A percentile compares a stretch with the other conserved stretches of the same genome.
Conservation (phyloP, 2,888 invertebrate species). For the Drosophila merina region DNA sequence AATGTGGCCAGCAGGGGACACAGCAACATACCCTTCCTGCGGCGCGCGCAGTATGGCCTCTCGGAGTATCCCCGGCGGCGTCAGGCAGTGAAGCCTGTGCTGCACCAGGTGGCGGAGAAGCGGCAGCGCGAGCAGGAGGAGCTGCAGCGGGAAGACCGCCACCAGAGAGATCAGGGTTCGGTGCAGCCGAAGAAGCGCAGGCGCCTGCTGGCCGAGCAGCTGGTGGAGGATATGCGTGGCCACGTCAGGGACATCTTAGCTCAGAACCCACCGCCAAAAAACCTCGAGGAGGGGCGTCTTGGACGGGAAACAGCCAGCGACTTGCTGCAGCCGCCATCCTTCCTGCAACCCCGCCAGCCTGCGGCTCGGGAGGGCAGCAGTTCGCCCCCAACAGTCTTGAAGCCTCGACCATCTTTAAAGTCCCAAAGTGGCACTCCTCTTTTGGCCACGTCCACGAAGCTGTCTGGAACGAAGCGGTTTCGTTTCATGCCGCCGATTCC, state of each 20-base stretch:
- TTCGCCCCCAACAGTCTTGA: neutral
- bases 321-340: conserved; percentile 44
- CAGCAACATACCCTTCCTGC: conserved; percentile 80
- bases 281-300: neutral
- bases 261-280: neutral
- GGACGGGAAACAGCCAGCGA: neutral
- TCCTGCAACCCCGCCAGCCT: conserved; percentile 10
- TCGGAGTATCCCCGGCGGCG: conserved; percentile 27
- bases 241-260: neutral
- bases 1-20: neutral
- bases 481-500: conserved; percentile 46
- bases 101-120: conserved; percentile 67
- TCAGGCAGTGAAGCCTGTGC: conserved; percentile 70
- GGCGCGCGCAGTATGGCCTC: conserved; percentile 63
- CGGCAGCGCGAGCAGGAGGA: conserved; percentile 43
- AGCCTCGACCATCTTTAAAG: neutral
- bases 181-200: conserved; percentile 45
- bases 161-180: no score
- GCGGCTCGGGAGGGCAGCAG: neutral
- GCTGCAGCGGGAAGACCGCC: neutral
- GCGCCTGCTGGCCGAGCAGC: conserved; percentile 34
- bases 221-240: conserved; percentile 7
- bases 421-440: neutral
- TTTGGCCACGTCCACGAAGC: conserved; percentile 3
- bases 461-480: conserved; percentile 13